These are phyloP conservation scores for Grapholita molesta DNA, from an alignment of 1,140 invertebrate genomes.

Conservation along the genomic window DNA sequence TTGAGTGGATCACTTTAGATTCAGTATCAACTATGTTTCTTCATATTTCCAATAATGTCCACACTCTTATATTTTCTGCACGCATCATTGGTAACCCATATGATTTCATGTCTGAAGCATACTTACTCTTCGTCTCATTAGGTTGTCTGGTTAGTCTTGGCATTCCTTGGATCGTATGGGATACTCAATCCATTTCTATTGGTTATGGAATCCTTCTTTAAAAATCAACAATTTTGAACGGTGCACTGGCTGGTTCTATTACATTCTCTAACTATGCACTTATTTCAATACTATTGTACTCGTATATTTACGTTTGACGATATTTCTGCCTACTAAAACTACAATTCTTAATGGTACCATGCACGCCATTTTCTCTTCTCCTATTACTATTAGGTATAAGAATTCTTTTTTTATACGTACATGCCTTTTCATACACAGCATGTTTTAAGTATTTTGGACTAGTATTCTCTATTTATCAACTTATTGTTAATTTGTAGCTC, in stretches of 20 bases:
- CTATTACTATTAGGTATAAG: neutral
- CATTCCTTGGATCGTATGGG: constrained; percentile 47
- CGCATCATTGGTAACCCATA: constrained; percentile 54
- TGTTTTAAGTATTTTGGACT: constrained; percentile 3
- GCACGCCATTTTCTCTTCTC: constrained; percentile 7
- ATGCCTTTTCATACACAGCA: constrained; percentile 11
- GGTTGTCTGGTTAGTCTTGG: constrained; percentile 13
- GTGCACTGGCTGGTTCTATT: constrained; percentile 5
- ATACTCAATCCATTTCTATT: constrained; percentile 42
- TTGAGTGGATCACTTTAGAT: constrained; percentile 63
- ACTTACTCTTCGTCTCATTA: constrained; percentile 35
- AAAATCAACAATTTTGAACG: constrained; percentile 2
- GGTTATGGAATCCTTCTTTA: constrained; percentile 28
- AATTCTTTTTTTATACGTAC: neutral
- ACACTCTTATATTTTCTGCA: constrained; percentile 45
- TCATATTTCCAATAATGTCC: constrained; percentile 45
- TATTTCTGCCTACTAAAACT: neutral
- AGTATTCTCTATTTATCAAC: neutral
- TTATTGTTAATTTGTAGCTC: constrained; percentile 11
- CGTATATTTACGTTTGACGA: neutral
- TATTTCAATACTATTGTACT: neutral
- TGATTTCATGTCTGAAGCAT: constrained; percentile 37
- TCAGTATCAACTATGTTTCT: constrained; percentile 39
- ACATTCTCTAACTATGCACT: constrained; percentile 8
- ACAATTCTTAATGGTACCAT: constrained; percentile 12